A percentile compares a stretch with the other conserved stretches of the same genome.
These are phyloP conservation scores for Epirrhoe tristata DNA, from an alignment of 2,888 invertebrate genomes.

Conservation along the genomic window DNA sequence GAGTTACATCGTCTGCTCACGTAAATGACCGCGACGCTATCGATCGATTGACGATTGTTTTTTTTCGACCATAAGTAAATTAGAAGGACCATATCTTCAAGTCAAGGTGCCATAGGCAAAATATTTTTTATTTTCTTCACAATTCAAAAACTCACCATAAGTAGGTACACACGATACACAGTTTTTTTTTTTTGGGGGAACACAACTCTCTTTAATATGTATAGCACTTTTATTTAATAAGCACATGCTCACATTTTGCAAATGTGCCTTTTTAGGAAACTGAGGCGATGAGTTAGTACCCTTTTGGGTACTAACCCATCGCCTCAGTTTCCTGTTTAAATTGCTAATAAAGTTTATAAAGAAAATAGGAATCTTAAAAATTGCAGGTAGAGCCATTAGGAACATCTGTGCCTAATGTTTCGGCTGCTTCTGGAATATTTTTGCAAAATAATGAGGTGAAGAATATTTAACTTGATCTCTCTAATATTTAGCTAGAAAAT, in stretches of 20 bases:
- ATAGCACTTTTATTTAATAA: no score
- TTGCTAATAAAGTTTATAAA: not conserved
- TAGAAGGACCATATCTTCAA: not conserved
- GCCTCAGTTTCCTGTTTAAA: no score
- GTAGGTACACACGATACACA: no score
- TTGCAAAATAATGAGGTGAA: constrained; percentile 15
- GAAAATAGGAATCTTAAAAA: constrained; percentile 2
- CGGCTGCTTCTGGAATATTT: constrained; percentile 21
- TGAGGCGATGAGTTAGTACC: no score
- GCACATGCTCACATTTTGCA: no score
- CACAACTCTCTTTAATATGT: no score
- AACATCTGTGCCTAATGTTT: constrained; percentile 28
- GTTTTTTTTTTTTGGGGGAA: no score
- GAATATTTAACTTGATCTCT: not conserved
- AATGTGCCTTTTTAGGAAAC: no score
- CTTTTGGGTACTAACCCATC: no score
- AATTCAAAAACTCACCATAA: no score
- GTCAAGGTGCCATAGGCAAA: no score
- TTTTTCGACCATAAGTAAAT: not conserved
- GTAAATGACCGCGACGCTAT: constrained; percentile 52
- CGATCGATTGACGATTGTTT: constrained; percentile 17
- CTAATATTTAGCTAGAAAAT: not conserved
- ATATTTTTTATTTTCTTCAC: no score
- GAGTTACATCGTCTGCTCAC: constrained; percentile 65
- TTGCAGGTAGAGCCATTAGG: constrained; percentile 16